These are phyloP conservation scores for Malacoctenus gilli DNA, from an alignment of 2,797 vertebrate species.

Conservation along the genomic window DNA sequence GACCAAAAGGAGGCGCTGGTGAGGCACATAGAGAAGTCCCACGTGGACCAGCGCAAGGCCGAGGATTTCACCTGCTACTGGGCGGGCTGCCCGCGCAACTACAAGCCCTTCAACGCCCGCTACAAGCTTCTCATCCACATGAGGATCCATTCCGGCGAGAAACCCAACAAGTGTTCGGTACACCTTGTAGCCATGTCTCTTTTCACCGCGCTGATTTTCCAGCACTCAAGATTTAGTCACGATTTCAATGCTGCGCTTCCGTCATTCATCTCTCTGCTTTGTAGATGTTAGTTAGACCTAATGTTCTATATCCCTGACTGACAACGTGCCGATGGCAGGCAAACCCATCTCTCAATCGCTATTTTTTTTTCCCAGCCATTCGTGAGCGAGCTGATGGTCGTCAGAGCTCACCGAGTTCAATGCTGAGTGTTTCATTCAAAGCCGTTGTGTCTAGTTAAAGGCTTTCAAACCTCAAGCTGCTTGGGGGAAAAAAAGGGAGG, in stretches of 20 bases:
- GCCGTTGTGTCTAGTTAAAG: slow-evolving; percentile 32
- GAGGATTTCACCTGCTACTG: slow-evolving; percentile 98
- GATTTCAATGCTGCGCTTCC: slow-evolving; percentile 1
- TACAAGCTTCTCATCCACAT: slow-evolving; percentile 99
- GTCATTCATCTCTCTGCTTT: slow-evolving; percentile 1
- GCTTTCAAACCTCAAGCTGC: slow-evolving; percentile 33
- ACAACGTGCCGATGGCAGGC: too few species aligned
- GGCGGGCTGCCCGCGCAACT: slow-evolving; percentile 90
- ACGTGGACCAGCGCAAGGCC: slow-evolving; percentile 94
- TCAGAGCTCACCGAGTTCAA: slow-evolving; percentile 28
- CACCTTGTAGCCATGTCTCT: slow-evolving; percentile 28
- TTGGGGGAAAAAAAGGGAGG: slow-evolving; percentile 3
- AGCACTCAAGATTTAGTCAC: too few species aligned
- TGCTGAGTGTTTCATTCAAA: slow-evolving; percentile 42
- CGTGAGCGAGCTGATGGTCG: slow-evolving; percentile 34
- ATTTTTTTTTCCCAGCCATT: too few species aligned
- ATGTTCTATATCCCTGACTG: neutral
- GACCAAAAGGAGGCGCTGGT: slow-evolving; percentile 94
- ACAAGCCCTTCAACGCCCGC: slow-evolving; percentile 95
- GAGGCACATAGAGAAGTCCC: slow-evolving; percentile 93
- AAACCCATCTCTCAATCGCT: too few species aligned
- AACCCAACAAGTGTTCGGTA: slow-evolving; percentile 98
- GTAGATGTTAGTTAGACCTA: neutral
- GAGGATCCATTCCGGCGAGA: slow-evolving; percentile 98
- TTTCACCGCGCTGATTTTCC: slow-evolving; percentile 7